Base-by-base conservation (phyloP, 2,888 invertebrate genomes). In the Dicyrtomina minuta region DNA sequence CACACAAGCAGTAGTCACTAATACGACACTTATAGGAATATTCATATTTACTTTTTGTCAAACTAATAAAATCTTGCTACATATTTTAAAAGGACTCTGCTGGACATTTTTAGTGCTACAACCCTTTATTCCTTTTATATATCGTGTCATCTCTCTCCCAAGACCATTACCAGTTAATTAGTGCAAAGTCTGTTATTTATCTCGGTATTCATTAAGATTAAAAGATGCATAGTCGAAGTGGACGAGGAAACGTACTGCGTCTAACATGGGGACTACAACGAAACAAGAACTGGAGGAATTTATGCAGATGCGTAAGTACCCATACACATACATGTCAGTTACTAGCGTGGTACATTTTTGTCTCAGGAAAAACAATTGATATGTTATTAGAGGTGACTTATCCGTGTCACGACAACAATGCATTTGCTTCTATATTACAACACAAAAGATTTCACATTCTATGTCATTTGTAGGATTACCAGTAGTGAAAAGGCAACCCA, bases 161-260 rank as follows among this genome's bases (percentile, higher is more conserved):
- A 55, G 6, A 55, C 22, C 24, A 55, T 55, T 55, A 55, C 5
- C 5, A 24, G 55, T 55, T 55, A 55, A 55, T 55, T 55, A 55
- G 55, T 22, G 12, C 15, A 22, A 3, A 20, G 24, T 24, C 4
- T 22, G 13, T 55, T 55, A 55, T 55, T 24, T 8, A 55, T 8
- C 6, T 13, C n/a, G n/a, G 8, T 55, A 4, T 20, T 55, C 55
- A 55, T 55, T 55, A 55, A 12, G 55, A 17, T 55, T n/a, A n/a
- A n/a, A n/a, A n/a, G n/a, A n/a, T n/a, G n/a, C n/a, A n/a, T n/a
- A n/a, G n/a, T n/a, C n/a, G n/a, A n/a, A n/a, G n/a, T n/a, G n/a
- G n/a, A n/a, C n/a, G n/a, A n/a, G n/a, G n/a, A n/a, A n/a, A n/a
- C n/a, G n/a, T n/a, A n/a, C n/a, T n/a, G n/a, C n/a, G n/a, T n/a